Evolutionary conservation across 2,797 vertebrate genomes (phyloP), one percentile per base, ranked within the genome.

Genomic region (Denticeps clupeoides): DNA sequence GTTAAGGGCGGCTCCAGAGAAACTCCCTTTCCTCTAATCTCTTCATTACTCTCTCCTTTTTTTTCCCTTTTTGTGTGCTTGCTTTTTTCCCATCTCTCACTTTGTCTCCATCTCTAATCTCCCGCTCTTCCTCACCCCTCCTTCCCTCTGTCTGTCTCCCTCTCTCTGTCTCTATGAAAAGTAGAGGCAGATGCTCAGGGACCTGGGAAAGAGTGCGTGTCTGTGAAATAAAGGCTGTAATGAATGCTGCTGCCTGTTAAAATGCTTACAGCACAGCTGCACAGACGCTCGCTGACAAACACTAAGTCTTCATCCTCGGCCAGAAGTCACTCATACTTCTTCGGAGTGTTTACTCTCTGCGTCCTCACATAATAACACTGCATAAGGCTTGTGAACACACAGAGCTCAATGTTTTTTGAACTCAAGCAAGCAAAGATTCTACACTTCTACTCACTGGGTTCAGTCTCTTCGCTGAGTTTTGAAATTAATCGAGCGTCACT

Each of bases 211-310:
- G 28, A 51, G 25, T 65, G 70, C 60, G 68, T 55, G 66, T 74
- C 70, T 72, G 72, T 68, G 71, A 72, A 78, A 74, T 78, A 73
- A 79, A 79, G 75, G 65, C 58, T 64, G 78, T 63, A 81, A 85
- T 83, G 78, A 82, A 81, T 76, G 65, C 69, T 68, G 65, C 65
- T 55, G 72, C 74, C 77, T 79, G 75, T 79, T 78, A 78, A 69
- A 72, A 75, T 65, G 59, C 60, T 63, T 43, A 64, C 56, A 65
- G 50, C 64, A 66, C 77, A 85, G 78, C 78, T 80, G 78, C 67
- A 78, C 54, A 29, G 59, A 62, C 51, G 13, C 67, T 65, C 68
- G 65, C 67, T 72, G 70, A 63, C 66, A 71, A 65, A 69, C 70
- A 75, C 55, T 62, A 63, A 67, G 64, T 41, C 58, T 37, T 51